phyloP scores from a whole-genome alignment of 2,113 vertebrate genomes.

The Odocoileus virginianus region DNA sequence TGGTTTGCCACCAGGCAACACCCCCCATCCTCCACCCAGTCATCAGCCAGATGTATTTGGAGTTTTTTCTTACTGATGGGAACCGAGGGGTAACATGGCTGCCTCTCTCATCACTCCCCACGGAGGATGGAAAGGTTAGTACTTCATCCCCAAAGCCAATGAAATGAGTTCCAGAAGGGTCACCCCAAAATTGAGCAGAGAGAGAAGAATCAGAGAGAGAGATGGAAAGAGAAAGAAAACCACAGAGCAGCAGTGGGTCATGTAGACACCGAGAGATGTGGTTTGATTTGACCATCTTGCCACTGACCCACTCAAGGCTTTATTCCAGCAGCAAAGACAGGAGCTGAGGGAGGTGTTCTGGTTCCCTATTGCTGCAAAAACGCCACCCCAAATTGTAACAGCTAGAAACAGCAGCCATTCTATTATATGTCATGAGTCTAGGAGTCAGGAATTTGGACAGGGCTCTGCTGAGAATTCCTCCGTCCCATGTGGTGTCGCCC shows the following conservation, averaged over 20 bases:
- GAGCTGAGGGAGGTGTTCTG: neutral
- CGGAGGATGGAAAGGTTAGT: neutral
- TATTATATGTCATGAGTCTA: neutral
- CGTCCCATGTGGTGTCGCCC: accelerated
- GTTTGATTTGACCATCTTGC: neutral
- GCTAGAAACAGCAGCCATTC: neutral
- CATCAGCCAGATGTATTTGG: neutral
- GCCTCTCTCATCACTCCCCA: neutral
- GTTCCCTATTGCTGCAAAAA: neutral
- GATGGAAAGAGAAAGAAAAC: neutral
- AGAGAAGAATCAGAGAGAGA: neutral
- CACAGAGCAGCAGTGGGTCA: neutral
- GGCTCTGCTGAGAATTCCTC: neutral
- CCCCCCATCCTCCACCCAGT: neutral
- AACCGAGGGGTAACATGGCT: neutral
- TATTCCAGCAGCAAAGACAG: neutral
- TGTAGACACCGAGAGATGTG: neutral
- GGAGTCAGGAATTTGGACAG: neutral
- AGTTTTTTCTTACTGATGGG: neutral
- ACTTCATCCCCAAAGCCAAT: neutral
- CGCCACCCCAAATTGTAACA: neutral
- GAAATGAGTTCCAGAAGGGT: neutral
- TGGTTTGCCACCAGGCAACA: no score
- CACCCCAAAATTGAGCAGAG: neutral
- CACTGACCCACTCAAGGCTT: neutral